Base-by-base conservation (phyloP, 2,888 invertebrate species). In the Crocallis elinguaria region DNA sequence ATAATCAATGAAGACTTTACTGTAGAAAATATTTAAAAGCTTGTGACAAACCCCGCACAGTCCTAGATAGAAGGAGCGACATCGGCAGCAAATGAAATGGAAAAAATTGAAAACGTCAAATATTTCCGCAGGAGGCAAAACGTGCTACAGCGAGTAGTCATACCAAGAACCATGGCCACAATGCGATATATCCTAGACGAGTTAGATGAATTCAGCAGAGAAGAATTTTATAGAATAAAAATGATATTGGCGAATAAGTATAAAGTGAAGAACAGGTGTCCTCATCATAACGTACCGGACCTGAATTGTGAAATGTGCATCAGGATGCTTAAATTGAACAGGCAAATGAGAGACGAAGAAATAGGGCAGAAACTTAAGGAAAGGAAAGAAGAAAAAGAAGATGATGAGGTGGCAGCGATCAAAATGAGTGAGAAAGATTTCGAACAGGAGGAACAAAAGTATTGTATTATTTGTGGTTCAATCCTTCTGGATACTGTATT, bases 91-190 rank as follows among this genome's bases (percentile, higher is more conserved):
- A 38, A 48, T 32, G 9, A 25, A 41, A 14, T 5, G 16, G 16
- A 11, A 42, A 14, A 30, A 41, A 12, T 3, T 16, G 25, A 16
- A 11, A 2, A 17, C 21, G 16, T 32, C n/a, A 9, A 14, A 33
- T 68, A 66, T 66, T 62, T 71, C 53, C 39, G 64, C 75, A 80
- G 79, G 73, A 73, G 67, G 66, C 57, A 57, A 58, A 77, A 79
- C 52, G 73, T 79, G 19, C 61, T 82, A 41, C 58, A 52, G 9
- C 77, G 71, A 62, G 57, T 76, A n/a, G 67, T 79, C 3, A 67
- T 78, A 46, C 79, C 79, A 4, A 73, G 64, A 62, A 69, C 71
- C 2, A 48, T 59, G 16, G 57, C 60, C 1, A 76, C 73, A 0
- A 64, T 75, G 21, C 43, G 29, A 4, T 80, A 79, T 27, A 78